Evolutionary conservation across 1,140 invertebrate genomes (phyloP), one percentile per base, ranked within the genome.

Genomic region (Lithobius niger): DNA sequence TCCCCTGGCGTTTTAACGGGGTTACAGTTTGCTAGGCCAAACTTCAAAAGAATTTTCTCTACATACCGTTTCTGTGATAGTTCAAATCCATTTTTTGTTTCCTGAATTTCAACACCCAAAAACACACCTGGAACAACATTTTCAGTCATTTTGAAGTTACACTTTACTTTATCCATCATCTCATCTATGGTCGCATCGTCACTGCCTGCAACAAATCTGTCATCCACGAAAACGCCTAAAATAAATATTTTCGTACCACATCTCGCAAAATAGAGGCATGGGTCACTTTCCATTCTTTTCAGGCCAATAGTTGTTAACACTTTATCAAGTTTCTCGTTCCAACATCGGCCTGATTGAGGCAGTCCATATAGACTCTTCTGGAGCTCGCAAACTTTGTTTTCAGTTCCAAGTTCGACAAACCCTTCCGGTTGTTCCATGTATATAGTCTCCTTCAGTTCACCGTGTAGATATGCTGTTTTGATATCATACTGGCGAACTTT

Each of bases 151-250:
- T 63, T 42, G 43, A 68, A 66, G n/a, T 56, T 21, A 16, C 60
- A 40, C 28, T 44, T 27, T 13, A 72, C 59, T 0, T 24, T 19
- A 18, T 1, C 2, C 18, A 59, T 48, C 13, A 60, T 45, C 10
- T 55, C 13, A n/a, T 60, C 52, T 44, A 68, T 58, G 27, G 57
- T 59, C n/a, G 45, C 47, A 26, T 31, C 27, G 24, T 53, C 27
- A 22, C 27, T 64, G n/a, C 64, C 60, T 28, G 58, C 65, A 50
- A 72, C 59, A 25, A 73, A 53, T n/a, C 68, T 69, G 65, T 76
- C 73, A 63, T 76, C 73, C 13, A 76, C 71, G 67, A 74, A 74
- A 2, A 74, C 60, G 13, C 63, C 64, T 1, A 74, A 42, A 27
- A 70, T 61, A 1, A 69, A 57, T 25, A 54, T 45, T 27, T 57